These are phyloP conservation scores for Micrastur ruficollis DNA, from an alignment of 2,797 vertebrate genomes.

Conservation along the genomic window DNA sequence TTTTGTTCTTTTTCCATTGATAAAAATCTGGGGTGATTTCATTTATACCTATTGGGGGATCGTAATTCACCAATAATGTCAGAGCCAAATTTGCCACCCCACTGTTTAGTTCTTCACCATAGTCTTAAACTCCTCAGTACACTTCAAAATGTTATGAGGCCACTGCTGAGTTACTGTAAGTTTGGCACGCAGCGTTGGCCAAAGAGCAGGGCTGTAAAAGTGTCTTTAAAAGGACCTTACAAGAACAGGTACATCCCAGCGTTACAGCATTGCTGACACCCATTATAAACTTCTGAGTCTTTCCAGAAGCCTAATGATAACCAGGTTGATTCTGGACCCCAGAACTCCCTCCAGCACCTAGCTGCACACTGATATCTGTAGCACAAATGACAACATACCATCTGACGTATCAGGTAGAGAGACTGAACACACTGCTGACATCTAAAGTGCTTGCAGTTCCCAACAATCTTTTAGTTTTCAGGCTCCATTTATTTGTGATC, in stretches of 20 bases:
- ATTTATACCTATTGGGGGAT: neutral
- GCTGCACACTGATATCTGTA: fast-evolving
- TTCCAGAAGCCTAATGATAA: neutral
- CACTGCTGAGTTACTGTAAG: neutral
- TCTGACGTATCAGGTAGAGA: neutral
- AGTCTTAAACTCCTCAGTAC: neutral
- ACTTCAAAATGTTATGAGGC: neutral
- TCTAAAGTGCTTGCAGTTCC: neutral
- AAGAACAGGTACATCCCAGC: neutral
- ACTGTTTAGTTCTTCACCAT: neutral
- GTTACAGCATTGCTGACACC: neutral
- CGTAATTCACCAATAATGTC: neutral
- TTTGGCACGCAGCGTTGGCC: fast-evolving
- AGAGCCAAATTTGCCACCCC: neutral
- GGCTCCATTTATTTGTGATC: neutral
- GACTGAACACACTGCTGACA: neutral
- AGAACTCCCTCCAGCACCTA: neutral
- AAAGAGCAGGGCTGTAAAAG: neutral
- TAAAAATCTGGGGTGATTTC: neutral
- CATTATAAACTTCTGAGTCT: neutral
- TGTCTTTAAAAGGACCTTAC: neutral
- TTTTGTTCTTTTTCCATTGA: neutral
- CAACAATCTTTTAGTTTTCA: neutral
- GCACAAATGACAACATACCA: fast-evolving
- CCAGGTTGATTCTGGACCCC: neutral